Evolutionary conservation across 2,888 invertebrate species (phyloP), one percentile per base, ranked within the genome.

Genomic region (Tachina fera): DNA sequence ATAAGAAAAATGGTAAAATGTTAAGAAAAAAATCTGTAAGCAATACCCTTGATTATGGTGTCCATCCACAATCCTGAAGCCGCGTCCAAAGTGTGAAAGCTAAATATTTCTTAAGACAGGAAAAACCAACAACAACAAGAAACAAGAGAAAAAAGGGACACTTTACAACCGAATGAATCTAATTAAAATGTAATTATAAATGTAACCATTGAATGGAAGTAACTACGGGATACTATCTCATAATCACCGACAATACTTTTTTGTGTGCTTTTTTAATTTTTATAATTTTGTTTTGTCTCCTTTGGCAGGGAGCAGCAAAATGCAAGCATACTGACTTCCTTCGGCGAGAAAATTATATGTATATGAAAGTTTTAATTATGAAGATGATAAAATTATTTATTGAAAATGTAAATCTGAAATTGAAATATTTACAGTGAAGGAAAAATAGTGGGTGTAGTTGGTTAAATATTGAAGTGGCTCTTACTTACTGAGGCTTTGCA

Each of bases 151-250:
- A 90, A 91, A 91, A 91, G 89, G 92, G 92, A 92, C 92, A 92
- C 92, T 92, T 92, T 92, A 92, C 92, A 91, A 92, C 92, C 92
- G 92, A 92, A 92, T 92, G 92, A 92, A 92, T 92, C 92, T 92
- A 92, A 92, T 92, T 92, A 92, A 92, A 92, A 92, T 92, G 93
- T 92, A 92, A 92, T 92, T 92, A 92, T 92, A 91, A 91, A 90
- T 92, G 90, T 91, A 91, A 89, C 91, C 91, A 90, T 90, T 91
- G 90, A 90, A 90, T 89, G 91, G 90, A 91, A 90, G 92, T 90
- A 90, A 91, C 91, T 91, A 90, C 89, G 91, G 91, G 92, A 90
- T 90, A 91, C 90, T 86, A 76, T 86, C 86, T 79, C 79, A 80
- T 86, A 86, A 86, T 83, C 86, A 72, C 67, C n/a, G 80, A 80